These are phyloP conservation scores for Whitmania pigra DNA, from an alignment of 1,140 invertebrate species.

Conservation along the genomic window DNA sequence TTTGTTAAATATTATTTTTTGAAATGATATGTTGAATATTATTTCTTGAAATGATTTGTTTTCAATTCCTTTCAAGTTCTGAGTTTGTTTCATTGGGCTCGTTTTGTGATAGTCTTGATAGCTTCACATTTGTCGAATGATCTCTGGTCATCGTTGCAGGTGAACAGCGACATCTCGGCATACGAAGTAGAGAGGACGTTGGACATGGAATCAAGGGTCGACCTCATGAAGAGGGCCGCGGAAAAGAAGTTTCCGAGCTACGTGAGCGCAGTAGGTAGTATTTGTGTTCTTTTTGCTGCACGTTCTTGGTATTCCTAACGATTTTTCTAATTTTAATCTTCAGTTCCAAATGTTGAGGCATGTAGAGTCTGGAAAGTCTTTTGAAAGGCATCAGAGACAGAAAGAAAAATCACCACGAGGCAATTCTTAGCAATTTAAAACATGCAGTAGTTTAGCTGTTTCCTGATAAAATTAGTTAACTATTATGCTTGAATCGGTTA, in stretches of 20 bases:
- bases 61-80: not conserved
- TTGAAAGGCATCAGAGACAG: too few species aligned
- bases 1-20: too few species aligned
- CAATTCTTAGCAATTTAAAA: too few species aligned
- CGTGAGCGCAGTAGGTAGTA: conserved; percentile 2
- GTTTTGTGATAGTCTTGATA: too few species aligned
- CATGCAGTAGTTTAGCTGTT: too few species aligned
- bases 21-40: too few species aligned
- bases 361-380: too few species aligned
- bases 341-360: too few species aligned
- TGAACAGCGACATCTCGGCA: conserved; percentile 86
- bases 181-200: conserved; percentile 97
- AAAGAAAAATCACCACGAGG: too few species aligned
- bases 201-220: conserved; percentile 96
- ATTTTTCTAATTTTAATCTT: not conserved
- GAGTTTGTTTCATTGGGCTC: not conserved
- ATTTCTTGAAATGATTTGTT: too few species aligned
- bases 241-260: not conserved
- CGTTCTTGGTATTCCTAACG: not conserved
- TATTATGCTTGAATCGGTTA: too few species aligned
- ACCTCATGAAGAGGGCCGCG: conserved; percentile 85
- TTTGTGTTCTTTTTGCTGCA: not conserved
- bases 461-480: too few species aligned
- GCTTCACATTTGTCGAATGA: not conserved
- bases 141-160: conserved; percentile 42